Evolutionary conservation across 2,888 invertebrate genomes (phyloP), one percentile per base, ranked within the genome.

Genomic region (Drosophila cyrtoloma): DNA sequence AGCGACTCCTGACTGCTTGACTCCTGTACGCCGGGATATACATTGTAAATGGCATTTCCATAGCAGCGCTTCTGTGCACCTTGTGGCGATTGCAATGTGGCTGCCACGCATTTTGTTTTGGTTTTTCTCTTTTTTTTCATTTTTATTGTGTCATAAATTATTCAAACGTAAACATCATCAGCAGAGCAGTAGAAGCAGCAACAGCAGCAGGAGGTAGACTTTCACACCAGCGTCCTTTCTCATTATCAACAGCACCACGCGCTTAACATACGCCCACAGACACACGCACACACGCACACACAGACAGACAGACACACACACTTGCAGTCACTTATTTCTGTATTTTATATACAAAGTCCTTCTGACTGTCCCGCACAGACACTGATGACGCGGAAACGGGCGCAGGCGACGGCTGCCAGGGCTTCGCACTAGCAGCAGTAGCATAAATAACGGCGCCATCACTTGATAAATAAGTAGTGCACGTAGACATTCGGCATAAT

Each of bases 81-180:
- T 86, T 77, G 79, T 84, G 86, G 91, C 91, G 72, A 86, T 79
- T 86, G 91, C 91, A 90, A 60, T 76, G 74, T 47, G 68, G 51
- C 61, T 62, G 68, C 56, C 64, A 70, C 63, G 72, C 65, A 65
- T 75, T 77, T 67, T 68, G 66, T 79, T 64, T 72, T 33, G 37
- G 19, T 63, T 42, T 63, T 84, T 70, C 44, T 68, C 35, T 53
- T 59, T 59, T 67, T 62, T 56, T 57, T 60, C 58, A 64, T 69
- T 85, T 72, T 82, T 90, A 84, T 89, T 90, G 85, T 85, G 83
- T 87, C 89, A 92, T 92, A 92, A 92, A 92, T 92, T 92, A 92
- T 93, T 92, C 91, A 93, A 89, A 88, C 84, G 88, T 84, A 89
- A 92, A 92, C 91, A 92, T 92, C 89, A 92, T 91, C 92, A 92